Percentiles rank a stretch among this genome's conserved stretches.
These are phyloP conservation scores for Masticophis lateralis DNA, from an alignment of 2,797 vertebrate genomes.

Conservation along the genomic window DNA sequence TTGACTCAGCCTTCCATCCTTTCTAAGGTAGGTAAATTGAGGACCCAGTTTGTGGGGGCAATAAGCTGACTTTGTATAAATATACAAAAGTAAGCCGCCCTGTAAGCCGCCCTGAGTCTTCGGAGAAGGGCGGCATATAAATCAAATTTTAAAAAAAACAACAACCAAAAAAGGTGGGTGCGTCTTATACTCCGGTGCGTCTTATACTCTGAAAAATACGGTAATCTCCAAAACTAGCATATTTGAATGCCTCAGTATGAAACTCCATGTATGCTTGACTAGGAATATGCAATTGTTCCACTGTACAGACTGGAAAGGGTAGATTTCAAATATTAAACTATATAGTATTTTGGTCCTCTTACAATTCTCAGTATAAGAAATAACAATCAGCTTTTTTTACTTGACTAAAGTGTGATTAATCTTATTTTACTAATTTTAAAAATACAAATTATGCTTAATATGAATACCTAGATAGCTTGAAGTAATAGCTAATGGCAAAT, in stretches of 20 bases:
- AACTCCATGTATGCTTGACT: neutral
- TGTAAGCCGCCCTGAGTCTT: too few species aligned
- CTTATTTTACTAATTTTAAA: neutral
- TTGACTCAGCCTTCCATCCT: too few species aligned
- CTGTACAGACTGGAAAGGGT: neutral
- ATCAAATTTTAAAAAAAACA: too few species aligned
- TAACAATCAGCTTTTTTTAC: neutral
- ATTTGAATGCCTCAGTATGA: neutral
- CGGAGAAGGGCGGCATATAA: too few species aligned
- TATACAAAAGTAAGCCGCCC: too few species aligned
- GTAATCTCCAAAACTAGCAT: neutral
- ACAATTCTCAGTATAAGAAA: neutral
- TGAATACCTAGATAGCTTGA: neutral
- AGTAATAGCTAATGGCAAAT: neutral
- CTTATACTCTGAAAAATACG: too few species aligned
- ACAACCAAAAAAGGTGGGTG: too few species aligned
- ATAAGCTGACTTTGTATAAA: too few species aligned
- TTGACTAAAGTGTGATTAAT: neutral
- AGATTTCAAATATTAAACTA: neutral
- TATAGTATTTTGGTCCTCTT: neutral
- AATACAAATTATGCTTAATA: neutral
- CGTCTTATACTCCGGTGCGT: too few species aligned
- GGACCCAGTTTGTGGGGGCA: too few species aligned
- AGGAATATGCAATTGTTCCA: neutral
- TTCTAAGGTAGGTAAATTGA: too few species aligned